phyloP scores from a whole-genome alignment of 2,113 vertebrate species.

The Jacana jacana region DNA sequence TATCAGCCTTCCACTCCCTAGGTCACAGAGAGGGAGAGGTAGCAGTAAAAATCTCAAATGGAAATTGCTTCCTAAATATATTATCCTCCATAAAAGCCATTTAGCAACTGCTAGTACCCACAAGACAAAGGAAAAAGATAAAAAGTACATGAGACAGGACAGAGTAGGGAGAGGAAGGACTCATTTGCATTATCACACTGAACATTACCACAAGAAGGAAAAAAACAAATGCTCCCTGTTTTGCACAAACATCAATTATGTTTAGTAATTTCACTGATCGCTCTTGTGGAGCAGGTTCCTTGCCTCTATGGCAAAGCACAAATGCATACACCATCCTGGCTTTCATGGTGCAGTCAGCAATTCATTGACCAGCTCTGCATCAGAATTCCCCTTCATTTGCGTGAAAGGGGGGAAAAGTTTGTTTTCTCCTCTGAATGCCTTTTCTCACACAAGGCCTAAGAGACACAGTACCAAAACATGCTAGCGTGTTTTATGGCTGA shows the following conservation, averaged over 20 bases:
- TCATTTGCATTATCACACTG: slow-evolving; percentile 72
- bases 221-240: slow-evolving; percentile 71
- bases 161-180: not conserved
- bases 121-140: slow-evolving; percentile 61
- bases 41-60: slow-evolving; percentile 65
- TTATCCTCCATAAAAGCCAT: slow-evolving; percentile 69
- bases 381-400: not conserved
- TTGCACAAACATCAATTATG: slow-evolving; percentile 71
- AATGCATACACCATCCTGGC: slow-evolving; percentile 4
- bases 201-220: slow-evolving; percentile 73
- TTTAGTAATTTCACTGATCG: slow-evolving; percentile 71
- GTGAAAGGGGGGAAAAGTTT: not conserved
- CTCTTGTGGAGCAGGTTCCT: slow-evolving; percentile 65
- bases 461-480: not conserved
- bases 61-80: slow-evolving; percentile 73
- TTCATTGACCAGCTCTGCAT: slow-evolving; percentile 10
- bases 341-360: slow-evolving; percentile 21
- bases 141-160: slow-evolving; percentile 36
- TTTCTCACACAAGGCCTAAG: not conserved
- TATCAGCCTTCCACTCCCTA: slow-evolving; percentile 60
- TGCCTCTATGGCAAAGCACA: slow-evolving; percentile 23
- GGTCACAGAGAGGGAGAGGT: slow-evolving; percentile 46
- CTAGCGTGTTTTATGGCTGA: not conserved
- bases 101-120: slow-evolving; percentile 68
- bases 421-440: not conserved